These are phyloP conservation scores for Littorina saxatilis DNA, from an alignment of 1,140 invertebrate genomes.

Conservation along the genomic window DNA sequence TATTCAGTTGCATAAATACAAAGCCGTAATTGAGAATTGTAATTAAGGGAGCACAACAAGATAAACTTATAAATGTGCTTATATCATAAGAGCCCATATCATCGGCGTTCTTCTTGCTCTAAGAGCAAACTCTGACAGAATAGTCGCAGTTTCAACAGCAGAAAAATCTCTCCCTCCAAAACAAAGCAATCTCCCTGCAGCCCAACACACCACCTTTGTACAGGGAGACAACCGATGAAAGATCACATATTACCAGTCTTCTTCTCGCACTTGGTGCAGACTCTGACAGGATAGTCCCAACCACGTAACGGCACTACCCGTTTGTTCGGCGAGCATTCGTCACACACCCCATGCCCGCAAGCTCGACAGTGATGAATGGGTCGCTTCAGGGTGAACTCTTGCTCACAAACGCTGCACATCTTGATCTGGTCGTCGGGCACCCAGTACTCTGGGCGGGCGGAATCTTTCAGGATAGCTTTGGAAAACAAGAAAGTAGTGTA, in stretches of 20 bases:
- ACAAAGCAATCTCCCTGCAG: no score
- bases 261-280: constrained; percentile 76
- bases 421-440: constrained; percentile 84
- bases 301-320: constrained; percentile 75
- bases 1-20: no score
- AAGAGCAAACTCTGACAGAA: no score
- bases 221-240: no score
- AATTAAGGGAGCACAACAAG: no score
- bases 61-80: no score
- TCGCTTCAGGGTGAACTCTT: constrained; percentile 78
- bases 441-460: constrained; percentile 88
- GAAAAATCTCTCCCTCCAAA: no score
- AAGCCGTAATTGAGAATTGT: no score
- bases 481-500: constrained; percentile 19
- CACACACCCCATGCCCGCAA: constrained; percentile 78
- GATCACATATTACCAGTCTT: constrained; percentile 59
- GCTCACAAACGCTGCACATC: constrained; percentile 82
- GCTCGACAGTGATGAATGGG: constrained; percentile 85
- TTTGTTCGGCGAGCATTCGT: constrained; percentile 73
- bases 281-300: constrained; percentile 77
- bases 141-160: no score
- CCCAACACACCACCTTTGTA: no score
- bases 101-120: no score
- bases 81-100: no score
- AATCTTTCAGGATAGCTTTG: constrained; percentile 85